Evolutionary conservation across 2,113 vertebrate genomes (phyloP).

Genomic region (Tychaedon coryphoeus): DNA sequence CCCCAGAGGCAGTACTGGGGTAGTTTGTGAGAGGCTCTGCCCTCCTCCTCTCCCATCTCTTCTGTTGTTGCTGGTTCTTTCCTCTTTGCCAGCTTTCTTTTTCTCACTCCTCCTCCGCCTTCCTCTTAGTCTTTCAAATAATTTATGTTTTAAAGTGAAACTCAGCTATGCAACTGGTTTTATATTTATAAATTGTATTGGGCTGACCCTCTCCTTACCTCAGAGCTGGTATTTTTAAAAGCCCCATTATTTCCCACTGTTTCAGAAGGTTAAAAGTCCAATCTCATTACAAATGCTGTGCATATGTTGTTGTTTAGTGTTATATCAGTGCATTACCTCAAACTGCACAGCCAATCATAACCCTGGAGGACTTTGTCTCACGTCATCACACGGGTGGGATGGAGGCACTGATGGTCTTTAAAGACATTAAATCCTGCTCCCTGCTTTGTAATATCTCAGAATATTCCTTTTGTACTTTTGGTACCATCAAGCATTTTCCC

Average conservation of each 20-base stretch:
- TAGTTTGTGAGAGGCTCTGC: background rate
- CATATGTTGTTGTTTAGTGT: slow-evolving; percentile 63
- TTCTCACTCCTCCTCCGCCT: background rate
- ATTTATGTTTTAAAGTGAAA: slow-evolving; percentile 15
- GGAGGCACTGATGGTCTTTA: background rate
- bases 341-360: background rate
- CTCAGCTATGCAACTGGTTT: slow-evolving; percentile 23
- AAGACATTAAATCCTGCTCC: background rate
- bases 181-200: slow-evolving; percentile 36
- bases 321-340: slow-evolving; percentile 1
- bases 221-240: slow-evolving; percentile 67
- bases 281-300: slow-evolving; percentile 30
- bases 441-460: background rate
- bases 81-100: background rate
- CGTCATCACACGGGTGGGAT: background rate
- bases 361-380: background rate
- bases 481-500: slow-evolving; percentile 4
- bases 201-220: slow-evolving; percentile 63
- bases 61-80: background rate
- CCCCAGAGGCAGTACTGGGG: background rate
- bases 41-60: background rate
- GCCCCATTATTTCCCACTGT: slow-evolving; percentile 28
- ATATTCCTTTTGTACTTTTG: slow-evolving; percentile 17
- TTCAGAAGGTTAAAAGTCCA: slow-evolving; percentile 66
- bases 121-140: background rate